Percentiles rank a stretch among this genome's conserved stretches.
Evolutionary conservation across 2,113 vertebrate species (phyloP).

Genomic region (Mormyrus iriodes): DNA sequence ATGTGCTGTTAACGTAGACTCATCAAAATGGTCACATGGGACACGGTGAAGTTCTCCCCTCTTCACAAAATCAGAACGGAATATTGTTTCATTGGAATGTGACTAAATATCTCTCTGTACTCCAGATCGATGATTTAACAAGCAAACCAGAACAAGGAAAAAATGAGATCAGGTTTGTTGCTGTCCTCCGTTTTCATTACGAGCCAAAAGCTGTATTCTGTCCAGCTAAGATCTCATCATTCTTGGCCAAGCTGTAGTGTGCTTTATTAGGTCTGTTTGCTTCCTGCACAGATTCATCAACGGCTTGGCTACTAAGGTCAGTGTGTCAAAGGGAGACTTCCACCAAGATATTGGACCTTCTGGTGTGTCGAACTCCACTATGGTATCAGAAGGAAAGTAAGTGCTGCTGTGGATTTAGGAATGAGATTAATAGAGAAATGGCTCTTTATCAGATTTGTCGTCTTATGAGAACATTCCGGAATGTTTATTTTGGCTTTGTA

Average conservation of each 20-base stretch:
- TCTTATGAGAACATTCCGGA: not conserved
- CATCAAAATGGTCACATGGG: not conserved
- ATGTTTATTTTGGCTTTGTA: not conserved
- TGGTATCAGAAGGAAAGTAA: constrained; percentile 64
- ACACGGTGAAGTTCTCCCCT: not conserved
- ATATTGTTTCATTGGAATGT: not conserved
- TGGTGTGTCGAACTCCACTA: constrained; percentile 51
- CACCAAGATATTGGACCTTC: constrained; percentile 34
- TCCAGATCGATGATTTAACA: constrained; percentile 51
- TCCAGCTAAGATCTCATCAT: not conserved
- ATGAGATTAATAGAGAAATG: not conserved
- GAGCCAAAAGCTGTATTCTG: not conserved
- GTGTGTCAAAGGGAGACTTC: constrained; percentile 34
- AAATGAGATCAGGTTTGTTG: constrained; percentile 73
- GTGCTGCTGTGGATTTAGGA: constrained; percentile 26
- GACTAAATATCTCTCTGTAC: constrained; percentile 13
- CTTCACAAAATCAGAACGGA: not conserved
- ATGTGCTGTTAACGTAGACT: not conserved
- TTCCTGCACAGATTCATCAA: constrained; percentile 77
- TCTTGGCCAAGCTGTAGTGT: not conserved
- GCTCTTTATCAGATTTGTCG: not conserved
- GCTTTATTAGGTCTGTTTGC: not conserved
- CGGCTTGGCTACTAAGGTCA: constrained; percentile 43
- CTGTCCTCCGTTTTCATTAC: not conserved
- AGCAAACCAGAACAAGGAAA: constrained; percentile 72